Base-by-base conservation (phyloP, 2,113 vertebrate species). In the Sorex araneus region DNA sequence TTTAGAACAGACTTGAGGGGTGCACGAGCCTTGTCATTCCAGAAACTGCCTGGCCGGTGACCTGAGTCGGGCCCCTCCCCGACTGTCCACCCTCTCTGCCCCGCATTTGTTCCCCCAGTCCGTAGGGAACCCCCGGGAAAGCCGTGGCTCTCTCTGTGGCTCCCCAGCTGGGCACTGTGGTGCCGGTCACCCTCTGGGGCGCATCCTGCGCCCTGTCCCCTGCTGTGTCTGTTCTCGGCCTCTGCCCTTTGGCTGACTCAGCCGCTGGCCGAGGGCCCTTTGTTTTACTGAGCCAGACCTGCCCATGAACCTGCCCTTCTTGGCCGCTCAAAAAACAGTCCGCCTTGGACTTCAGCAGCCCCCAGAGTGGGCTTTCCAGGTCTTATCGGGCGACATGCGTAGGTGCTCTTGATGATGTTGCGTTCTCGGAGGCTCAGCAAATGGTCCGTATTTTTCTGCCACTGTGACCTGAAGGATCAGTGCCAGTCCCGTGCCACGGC, bases 271-370 rank as follows among this genome's bases (percentile, higher is more conserved):
- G 92, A 75, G 47, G 47, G 70, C 80, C 88, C 27, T 93, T 88
- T 92, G 71, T 60, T 84, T 77, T 88, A 71, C 8, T 83, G 88
- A 95, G 93, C 75, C 54, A 23, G 87, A 47, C 87, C 71, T 93
- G 91, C 78, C 80, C 70, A 80, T 9, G 32, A 81, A 36, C 18
- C 54, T 54, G 13, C 4, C 13, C 12, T 54, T 15, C 16, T 54
- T 54, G 1, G 54, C 12, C 54, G 15, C 15, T 54, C 15, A 16
- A 70, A 16, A 70, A 12, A 79, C 40, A 80, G 67, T 71, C 30
- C 73, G 13, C 69, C 76, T 32, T 21, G 87, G 78, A 92, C 89
- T 93, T 90, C 71, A 92, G 50, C 81, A 92, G 28, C 87, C 81
- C 84, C 28, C 13, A 70, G 69, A 84, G 47, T 91, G 71, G n/a